Percentiles rank a stretch among this genome's conserved stretches.
These are phyloP conservation scores for Salvelinus alpinus DNA, from an alignment of 2,113 vertebrate species.

Conservation along the genomic window DNA sequence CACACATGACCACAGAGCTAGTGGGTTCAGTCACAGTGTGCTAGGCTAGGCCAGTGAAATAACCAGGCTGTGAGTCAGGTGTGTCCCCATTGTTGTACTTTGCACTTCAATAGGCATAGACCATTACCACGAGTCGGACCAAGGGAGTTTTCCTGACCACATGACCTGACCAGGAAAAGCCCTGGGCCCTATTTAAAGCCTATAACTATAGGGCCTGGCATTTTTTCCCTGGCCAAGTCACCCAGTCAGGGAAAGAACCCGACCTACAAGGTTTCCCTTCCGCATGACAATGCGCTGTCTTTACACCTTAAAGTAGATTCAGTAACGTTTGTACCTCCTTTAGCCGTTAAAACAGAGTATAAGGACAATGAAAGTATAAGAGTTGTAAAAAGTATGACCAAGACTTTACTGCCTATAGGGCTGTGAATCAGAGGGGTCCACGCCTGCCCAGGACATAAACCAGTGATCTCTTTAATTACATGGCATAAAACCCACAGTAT, in stretches of 20 bases:
- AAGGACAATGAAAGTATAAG: slow-evolving; percentile 50
- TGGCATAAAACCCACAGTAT: slow-evolving; percentile 67
- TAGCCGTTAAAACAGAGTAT: too few relatives aligned
- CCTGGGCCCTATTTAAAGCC: too few relatives aligned
- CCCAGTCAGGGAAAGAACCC: too few relatives aligned
- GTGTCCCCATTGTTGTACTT: not conserved
- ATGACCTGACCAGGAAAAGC: too few relatives aligned
- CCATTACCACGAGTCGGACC: too few relatives aligned
- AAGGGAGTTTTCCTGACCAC: too few relatives aligned
- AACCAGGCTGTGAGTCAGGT: not conserved
- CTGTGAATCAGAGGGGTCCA: slow-evolving; percentile 47
- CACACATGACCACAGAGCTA: slow-evolving; percentile 9
- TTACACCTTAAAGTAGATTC: too few relatives aligned
- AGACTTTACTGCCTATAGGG: slow-evolving; percentile 41
- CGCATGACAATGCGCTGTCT: too few relatives aligned
- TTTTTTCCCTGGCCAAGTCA: too few relatives aligned
- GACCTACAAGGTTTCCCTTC: too few relatives aligned
- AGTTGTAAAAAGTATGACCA: slow-evolving; percentile 40
- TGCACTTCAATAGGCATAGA: not conserved
- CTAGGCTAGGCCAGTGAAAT: not conserved
- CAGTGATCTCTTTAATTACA: slow-evolving; percentile 68
- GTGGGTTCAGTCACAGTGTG: slow-evolving; percentile 16
- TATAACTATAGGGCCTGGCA: too few relatives aligned
- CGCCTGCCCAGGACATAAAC: slow-evolving; percentile 66
- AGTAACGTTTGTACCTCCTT: too few relatives aligned